A percentile compares a stretch with the other conserved stretches of the same genome.
Evolutionary conservation across 1,140 invertebrate species (phyloP).

Genomic region (Penaeus vannamei): DNA sequence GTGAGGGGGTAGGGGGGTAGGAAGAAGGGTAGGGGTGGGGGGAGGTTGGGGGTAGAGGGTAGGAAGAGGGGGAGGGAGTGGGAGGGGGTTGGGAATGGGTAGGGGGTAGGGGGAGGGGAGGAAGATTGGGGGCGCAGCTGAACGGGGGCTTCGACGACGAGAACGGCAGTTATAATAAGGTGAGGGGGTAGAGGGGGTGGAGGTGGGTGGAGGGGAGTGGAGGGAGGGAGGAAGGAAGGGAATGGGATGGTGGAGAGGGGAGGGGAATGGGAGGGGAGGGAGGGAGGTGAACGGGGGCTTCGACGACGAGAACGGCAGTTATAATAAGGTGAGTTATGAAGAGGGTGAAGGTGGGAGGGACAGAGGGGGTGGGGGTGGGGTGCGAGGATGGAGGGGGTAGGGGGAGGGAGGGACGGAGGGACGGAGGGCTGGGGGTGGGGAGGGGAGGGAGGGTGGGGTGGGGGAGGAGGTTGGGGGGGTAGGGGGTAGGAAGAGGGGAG

Average conservation of each 20-base stretch:
- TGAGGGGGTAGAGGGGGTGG: conserved; percentile 69
- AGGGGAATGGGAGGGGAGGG: neutral
- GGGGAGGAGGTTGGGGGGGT: neutral
- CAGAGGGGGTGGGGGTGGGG: neutral
- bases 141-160: conserved; percentile 89
- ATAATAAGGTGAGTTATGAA: conserved; percentile 83
- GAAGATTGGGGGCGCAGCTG: conserved; percentile 84
- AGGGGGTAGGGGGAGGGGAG: conserved; percentile 86
- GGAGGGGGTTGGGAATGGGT: conserved; percentile 86
- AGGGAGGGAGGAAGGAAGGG: too few species aligned
- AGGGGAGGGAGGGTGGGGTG: neutral
- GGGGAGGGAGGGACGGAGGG: neutral
- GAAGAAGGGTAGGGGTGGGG: neutral
- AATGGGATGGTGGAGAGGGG: neutral
- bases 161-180: conserved; percentile 93
- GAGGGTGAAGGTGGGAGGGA: neutral
- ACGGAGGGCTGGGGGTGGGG: too few species aligned
- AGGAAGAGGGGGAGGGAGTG: conserved; percentile 70
- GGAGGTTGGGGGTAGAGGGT: neutral
- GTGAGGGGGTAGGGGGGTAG: neutral
- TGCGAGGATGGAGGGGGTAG: neutral
- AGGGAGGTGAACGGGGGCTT: conserved; percentile 85
- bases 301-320: conserved; percentile 93
- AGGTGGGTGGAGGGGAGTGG: neutral
- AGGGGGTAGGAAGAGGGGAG: neutral